phyloP scores from a whole-genome alignment of 2,113 vertebrate species.

The Leptodactylus fuscus region DNA sequence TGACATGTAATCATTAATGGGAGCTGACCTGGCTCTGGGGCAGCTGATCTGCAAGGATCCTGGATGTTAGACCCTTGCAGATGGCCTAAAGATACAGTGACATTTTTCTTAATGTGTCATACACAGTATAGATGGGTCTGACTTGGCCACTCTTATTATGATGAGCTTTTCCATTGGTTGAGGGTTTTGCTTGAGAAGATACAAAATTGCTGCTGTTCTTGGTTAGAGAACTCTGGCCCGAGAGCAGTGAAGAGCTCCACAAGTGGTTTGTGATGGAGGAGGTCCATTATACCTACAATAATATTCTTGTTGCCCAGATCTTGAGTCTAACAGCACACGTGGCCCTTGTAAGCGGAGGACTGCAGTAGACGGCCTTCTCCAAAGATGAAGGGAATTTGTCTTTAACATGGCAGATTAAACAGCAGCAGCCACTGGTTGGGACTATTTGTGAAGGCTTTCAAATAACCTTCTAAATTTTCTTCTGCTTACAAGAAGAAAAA shows the following conservation, averaged over 20 bases:
- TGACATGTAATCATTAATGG: no score
- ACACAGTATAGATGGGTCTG: no score
- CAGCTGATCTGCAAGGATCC: no score
- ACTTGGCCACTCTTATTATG: no score
- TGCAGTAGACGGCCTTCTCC: neutral
- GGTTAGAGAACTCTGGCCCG: neutral
- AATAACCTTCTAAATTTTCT: conserved; percentile 66
- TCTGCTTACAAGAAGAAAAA: conserved; percentile 63
- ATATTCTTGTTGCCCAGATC: no score
- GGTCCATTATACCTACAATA: no score
- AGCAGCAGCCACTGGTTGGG: neutral
- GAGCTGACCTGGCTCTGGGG: no score
- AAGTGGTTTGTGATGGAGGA: neutral
- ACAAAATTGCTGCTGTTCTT: neutral
- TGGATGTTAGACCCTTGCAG: no score
- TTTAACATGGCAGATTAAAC: neutral
- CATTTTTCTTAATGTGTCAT: no score
- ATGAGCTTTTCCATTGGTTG: no score
- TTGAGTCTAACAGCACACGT: neutral
- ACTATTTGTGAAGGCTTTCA: conserved; percentile 55
- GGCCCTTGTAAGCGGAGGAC: neutral
- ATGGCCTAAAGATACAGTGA: no score
- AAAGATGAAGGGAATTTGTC: neutral
- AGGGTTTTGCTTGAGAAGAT: no score
- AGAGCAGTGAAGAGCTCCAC: neutral